These are phyloP conservation scores for Epizoanthus fatuus DNA, from an alignment of 92 coral and sea anemone genomes.

Conservation along the genomic window DNA sequence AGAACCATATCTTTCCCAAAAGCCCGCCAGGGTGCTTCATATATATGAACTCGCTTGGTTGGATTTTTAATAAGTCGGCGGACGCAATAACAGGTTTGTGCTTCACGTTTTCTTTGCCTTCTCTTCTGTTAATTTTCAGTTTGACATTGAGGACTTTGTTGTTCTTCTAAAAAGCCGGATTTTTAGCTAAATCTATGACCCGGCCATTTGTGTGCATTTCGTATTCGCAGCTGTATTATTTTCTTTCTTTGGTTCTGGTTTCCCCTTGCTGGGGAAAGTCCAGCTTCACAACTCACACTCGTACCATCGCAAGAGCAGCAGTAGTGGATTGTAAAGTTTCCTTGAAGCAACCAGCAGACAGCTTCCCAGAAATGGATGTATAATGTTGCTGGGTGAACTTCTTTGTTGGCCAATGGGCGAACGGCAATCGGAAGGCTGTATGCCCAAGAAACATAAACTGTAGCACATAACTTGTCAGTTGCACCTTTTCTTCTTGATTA, in stretches of 20 bases:
- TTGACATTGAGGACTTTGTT: constrained; percentile 15
- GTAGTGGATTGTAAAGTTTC: constrained; percentile 47
- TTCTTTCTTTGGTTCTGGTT: not conserved
- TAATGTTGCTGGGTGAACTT: constrained; percentile 48
- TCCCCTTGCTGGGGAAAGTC: not conserved
- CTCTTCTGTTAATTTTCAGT: not conserved
- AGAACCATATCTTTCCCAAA: not conserved
- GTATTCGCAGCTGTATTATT: constrained; percentile 5
- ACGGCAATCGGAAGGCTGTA: constrained; percentile 70
- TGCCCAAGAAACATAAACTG: constrained; percentile 72
- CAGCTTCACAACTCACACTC: too few relatives aligned
- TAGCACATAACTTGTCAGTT: constrained; percentile 63
- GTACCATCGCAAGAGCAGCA: constrained; percentile 41
- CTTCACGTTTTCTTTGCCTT: constrained; percentile 14
- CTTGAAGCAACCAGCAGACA: constrained; percentile 32
- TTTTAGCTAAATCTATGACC: not conserved
- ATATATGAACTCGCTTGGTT: not conserved
- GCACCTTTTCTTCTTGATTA: constrained; percentile 15
- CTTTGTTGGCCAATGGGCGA: constrained; percentile 71
- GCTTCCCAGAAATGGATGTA: constrained; percentile 65
- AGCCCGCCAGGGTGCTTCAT: not conserved
- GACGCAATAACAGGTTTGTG: not conserved
- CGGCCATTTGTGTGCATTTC: not conserved
- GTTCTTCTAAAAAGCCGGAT: not conserved
- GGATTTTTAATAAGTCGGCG: not conserved